Conservation (phyloP, 30 jellyfish, hydroid and myxozoan species). For the Sanderia malayensis region DNA sequence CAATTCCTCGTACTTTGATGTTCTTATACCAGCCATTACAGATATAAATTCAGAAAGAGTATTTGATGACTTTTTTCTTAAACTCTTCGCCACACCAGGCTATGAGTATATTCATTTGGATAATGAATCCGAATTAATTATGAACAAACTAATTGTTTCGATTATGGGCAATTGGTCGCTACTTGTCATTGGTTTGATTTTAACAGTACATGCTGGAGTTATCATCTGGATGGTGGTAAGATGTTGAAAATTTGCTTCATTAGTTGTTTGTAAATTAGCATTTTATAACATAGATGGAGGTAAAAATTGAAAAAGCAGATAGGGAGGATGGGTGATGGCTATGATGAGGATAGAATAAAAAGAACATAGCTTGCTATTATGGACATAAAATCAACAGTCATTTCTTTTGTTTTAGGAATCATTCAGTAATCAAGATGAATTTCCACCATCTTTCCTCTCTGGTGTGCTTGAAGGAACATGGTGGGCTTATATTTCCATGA, state of each 20-base stretch:
- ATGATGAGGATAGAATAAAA: too few relatives aligned
- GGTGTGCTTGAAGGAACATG: constrained; percentile 41
- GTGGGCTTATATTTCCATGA: constrained; percentile 64
- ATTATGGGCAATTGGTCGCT: constrained; percentile 35
- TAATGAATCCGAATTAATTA: constrained; percentile 7
- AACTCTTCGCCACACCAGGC: constrained; percentile 28
- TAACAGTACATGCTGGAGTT: constrained; percentile 32
- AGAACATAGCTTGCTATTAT: too few relatives aligned
- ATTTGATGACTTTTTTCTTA: constrained; percentile 7
- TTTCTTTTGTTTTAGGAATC: constrained; percentile 22
- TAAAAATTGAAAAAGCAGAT: too few relatives aligned
- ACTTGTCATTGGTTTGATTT: constrained; percentile 10
- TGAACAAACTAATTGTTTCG: constrained; percentile 6
- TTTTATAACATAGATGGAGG: too few relatives aligned
- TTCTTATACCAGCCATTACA: constrained; percentile 28
- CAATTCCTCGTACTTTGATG: constrained; percentile 8
- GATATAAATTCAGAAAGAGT: not conserved
- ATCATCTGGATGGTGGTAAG: constrained; percentile 48
- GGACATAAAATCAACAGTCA: too few relatives aligned
- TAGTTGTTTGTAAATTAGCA: too few relatives aligned
- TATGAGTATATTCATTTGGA: constrained; percentile 10
- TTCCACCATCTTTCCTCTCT: constrained; percentile 16
- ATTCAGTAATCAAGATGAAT: constrained; percentile 22
- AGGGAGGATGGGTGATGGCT: too few relatives aligned
- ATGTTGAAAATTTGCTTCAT: too few relatives aligned